Base-by-base conservation (phyloP, 2,797 vertebrate genomes). In the Sebastes matsubarae region DNA sequence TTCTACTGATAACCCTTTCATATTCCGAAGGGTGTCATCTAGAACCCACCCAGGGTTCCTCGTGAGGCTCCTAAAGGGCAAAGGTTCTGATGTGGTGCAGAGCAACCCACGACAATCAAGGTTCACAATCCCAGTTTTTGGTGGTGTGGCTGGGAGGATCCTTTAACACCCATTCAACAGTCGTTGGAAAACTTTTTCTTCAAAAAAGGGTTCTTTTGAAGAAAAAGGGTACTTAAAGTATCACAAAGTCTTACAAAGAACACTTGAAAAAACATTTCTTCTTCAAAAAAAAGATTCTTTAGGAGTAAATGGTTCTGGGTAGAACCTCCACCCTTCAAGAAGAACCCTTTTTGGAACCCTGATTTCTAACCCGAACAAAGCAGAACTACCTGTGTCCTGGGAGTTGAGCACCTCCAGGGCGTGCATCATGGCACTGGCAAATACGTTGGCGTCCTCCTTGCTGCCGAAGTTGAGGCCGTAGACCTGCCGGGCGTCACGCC, bases 351-450 rank as follows among this genome's bases (percentile, higher is more conserved):
- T 29, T 16, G 57, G 25, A 18, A 29, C 59, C 59, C 18, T 16
- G 3, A 8, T 2, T 29, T 60, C 13, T 4, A 10, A 20, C 16
- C 57, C 4, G 2, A 30, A 30, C 27, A 29, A 4, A 46, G 25
- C 7, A 13, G 27, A 14, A 61, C 95, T 95, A 99, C 98, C 98
- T 93, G 98, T 88, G 82, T 99, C 98, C 95, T 98, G 98, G 83
- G 98, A 99, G 95, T 99, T 99, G 90, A 99, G 96, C 94, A 99
- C 98, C 96, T 99, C 98, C 94, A 99, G 96, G 87, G 98, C 98
- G 87, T 99, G 98, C 98, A 98, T 99, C 98, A 99, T 99, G 97
- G 98, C 98, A 96, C 98, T 99, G 93, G 98, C 98, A 27, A 99
- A 99, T 60, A 99, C 98, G 32, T 99, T 99, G 94, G 98, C 98